phyloP scores from a whole-genome alignment of 2,888 invertebrate genomes.

The Leucophenga maculata region DNA sequence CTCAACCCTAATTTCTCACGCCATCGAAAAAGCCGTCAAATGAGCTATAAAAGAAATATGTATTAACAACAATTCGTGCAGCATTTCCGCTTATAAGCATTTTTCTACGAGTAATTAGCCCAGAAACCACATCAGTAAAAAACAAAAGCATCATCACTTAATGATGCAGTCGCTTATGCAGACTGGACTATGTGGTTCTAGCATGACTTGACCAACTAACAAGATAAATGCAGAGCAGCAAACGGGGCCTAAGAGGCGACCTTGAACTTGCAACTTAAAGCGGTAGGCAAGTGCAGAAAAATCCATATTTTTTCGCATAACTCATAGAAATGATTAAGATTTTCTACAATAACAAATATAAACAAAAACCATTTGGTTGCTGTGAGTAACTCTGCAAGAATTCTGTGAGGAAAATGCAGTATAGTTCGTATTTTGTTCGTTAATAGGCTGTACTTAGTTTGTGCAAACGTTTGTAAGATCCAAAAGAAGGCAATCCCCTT shows the following conservation, averaged over 20 bases:
- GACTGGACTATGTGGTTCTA: not conserved
- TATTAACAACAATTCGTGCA: slow-evolving; percentile 27
- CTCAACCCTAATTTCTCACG: slow-evolving; percentile 50
- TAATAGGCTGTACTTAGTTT: too few relatives aligned
- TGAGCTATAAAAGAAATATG: slow-evolving; percentile 39
- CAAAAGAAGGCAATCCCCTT: too few relatives aligned
- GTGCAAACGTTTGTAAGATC: too few relatives aligned
- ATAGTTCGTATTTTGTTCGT: too few relatives aligned
- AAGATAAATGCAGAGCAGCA: not conserved
- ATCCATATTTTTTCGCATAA: too few relatives aligned
- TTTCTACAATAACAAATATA: too few relatives aligned
- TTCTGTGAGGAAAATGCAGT: too few relatives aligned
- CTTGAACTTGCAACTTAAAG: slow-evolving; percentile 20
- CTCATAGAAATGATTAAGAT: too few relatives aligned
- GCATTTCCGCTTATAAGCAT: slow-evolving; percentile 49
- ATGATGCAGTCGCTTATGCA: slow-evolving; percentile 43
- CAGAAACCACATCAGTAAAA: slow-evolving; percentile 45
- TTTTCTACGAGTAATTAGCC: slow-evolving; percentile 49
- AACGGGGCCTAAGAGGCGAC: not conserved
- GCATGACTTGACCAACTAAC: slow-evolving; percentile 36
- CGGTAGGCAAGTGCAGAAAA: not conserved
- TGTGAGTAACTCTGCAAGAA: too few relatives aligned
- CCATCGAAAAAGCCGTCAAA: slow-evolving; percentile 38
- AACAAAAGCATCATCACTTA: slow-evolving; percentile 36
- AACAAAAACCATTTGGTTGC: too few relatives aligned